Percentiles rank a stretch among this genome's conserved stretches.
phyloP scores from a whole-genome alignment of 2,113 vertebrate genomes.

The Atlantisia rogersi region DNA sequence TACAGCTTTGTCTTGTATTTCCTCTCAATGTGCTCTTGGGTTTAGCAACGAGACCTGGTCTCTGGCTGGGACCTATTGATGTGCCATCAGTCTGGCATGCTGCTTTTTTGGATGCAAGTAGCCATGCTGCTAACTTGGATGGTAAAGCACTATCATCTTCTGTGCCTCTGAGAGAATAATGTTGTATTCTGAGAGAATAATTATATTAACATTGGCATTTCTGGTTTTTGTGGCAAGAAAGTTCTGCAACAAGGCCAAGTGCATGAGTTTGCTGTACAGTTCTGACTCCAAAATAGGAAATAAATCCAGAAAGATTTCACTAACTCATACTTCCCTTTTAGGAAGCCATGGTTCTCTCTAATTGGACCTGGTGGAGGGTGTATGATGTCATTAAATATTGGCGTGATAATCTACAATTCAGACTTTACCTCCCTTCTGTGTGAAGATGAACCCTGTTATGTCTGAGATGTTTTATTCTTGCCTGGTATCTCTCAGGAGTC shows the following conservation, averaged over 20 bases:
- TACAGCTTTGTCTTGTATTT: background rate
- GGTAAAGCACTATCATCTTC: background rate
- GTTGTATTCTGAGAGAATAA: too few relatives aligned
- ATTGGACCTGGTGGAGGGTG: background rate
- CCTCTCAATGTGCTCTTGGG: background rate
- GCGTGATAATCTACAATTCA: background rate
- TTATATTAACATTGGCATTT: background rate
- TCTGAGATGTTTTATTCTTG: background rate
- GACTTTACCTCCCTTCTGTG: background rate
- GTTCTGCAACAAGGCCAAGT: background rate
- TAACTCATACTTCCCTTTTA: background rate
- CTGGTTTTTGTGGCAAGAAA: background rate
- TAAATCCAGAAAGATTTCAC: background rate
- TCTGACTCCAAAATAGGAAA: background rate
- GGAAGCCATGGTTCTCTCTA: background rate
- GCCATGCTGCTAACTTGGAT: background rate
- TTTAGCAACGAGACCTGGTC: background rate
- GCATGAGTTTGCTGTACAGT: background rate
- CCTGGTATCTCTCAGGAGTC: background rate
- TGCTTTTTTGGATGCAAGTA: background rate
- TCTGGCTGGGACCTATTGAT: background rate
- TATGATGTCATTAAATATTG: background rate
- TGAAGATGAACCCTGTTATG: background rate
- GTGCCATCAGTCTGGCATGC: background rate
- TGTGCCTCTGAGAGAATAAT: background rate